Conservation (phyloP, 2,888 invertebrate genomes). For the Phyllotreta cruciferae region DNA sequence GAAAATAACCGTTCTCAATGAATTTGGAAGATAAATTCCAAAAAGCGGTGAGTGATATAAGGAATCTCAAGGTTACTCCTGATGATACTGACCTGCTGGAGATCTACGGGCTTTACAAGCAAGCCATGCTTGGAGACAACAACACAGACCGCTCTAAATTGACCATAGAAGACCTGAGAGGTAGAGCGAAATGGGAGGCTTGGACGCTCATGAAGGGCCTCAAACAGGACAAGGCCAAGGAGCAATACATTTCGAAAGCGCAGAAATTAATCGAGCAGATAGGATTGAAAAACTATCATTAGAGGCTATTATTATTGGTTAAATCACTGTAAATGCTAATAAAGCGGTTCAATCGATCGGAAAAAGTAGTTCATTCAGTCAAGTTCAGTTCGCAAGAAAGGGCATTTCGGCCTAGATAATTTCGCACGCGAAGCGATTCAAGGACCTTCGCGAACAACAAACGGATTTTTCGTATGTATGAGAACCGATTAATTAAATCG, state of each 20-base stretch:
- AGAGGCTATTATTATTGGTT: too few relatives aligned
- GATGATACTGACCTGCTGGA: constrained; percentile 4
- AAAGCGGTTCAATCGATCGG: not conserved
- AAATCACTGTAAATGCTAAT: not conserved
- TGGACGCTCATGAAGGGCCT: constrained; percentile 8
- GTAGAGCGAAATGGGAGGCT: constrained; percentile 13
- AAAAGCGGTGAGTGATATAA: constrained; percentile 1
- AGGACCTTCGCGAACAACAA: not conserved
- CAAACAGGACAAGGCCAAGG: not conserved
- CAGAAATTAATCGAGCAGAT: constrained; percentile 4
- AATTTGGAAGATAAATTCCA: not conserved
- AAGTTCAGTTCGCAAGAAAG: constrained; percentile 8
- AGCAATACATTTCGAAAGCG: constrained; percentile 5
- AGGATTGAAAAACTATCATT: not conserved
- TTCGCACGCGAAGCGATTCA: too few relatives aligned
- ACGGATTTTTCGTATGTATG: too few relatives aligned
- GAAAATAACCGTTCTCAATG: not conserved
- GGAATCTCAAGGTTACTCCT: not conserved
- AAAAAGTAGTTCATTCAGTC: constrained; percentile 18
- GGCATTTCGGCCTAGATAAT: too few relatives aligned
- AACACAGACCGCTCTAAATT: constrained; percentile 2
- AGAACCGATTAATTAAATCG: too few relatives aligned
- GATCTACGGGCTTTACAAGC: constrained; percentile 9
- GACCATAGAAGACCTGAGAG: not conserved
- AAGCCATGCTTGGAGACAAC: constrained; percentile 9